These are phyloP conservation scores for Drosophila stalkeri DNA, from an alignment of 2,888 invertebrate genomes.

Conservation along the genomic window DNA sequence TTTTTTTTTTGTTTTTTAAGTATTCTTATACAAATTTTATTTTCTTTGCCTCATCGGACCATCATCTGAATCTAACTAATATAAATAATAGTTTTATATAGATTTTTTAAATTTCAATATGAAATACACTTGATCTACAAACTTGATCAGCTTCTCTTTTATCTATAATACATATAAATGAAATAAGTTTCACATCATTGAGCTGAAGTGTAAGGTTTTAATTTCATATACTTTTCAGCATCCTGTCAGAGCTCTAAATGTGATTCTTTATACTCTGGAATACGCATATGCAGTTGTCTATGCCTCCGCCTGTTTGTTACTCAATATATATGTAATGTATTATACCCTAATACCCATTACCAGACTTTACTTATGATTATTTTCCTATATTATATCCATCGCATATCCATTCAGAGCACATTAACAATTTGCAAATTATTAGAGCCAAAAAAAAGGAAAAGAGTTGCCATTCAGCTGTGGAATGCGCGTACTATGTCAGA, in stretches of 20 bases:
- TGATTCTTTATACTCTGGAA: not conserved
- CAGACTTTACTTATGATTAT: not conserved
- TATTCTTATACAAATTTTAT: no score
- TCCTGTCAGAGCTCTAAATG: not conserved
- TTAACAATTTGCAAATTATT: conserved; percentile 4
- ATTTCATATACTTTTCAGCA: not conserved
- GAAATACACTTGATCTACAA: no score
- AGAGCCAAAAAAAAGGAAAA: not conserved
- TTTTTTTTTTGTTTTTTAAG: no score
- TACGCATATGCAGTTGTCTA: not conserved
- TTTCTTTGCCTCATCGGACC: no score
- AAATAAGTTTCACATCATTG: no score
- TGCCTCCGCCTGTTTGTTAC: not conserved
- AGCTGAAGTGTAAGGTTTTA: no score
- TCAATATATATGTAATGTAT: not conserved
- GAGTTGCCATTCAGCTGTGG: conserved; percentile 9
- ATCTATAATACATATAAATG: no score
- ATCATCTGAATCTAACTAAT: no score
- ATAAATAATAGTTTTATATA: no score
- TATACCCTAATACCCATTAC: not conserved
- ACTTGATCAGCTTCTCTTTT: no score
- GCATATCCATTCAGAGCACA: not conserved
- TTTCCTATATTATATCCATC: not conserved
- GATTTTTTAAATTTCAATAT: no score
- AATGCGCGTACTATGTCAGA: conserved; percentile 21